Conservation (phyloP, 2,113 vertebrate genomes). For the Clupea harengus region DNA sequence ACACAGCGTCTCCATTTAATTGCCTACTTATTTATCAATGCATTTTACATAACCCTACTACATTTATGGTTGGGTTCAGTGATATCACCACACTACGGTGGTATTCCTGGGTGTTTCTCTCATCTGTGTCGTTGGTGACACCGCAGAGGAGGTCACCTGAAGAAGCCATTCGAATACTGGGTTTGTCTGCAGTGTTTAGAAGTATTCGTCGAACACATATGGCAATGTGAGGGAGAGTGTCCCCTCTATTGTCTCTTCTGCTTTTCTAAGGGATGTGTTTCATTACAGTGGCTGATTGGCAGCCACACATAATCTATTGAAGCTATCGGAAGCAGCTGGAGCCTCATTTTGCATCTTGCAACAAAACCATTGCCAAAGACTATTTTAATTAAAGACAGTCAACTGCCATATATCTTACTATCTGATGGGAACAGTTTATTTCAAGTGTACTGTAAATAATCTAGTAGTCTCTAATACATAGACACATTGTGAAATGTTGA, state of each 20-base stretch:
- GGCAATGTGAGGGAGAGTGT: neutral
- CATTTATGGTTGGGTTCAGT: neutral
- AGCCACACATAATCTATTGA: constrained; percentile 47
- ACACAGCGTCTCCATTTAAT: neutral
- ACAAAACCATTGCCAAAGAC: neutral
- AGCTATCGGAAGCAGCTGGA: constrained; percentile 35
- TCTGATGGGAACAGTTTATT: neutral
- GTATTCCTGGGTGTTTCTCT: neutral
- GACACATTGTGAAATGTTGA: neutral
- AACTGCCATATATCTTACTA: neutral
- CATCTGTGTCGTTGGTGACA: neutral
- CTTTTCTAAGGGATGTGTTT: constrained; percentile 16
- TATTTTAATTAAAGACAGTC: neutral
- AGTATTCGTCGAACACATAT: neutral
- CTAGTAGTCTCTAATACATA: neutral
- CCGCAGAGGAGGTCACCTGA: neutral
- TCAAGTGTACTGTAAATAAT: neutral
- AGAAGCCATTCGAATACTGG: neutral
- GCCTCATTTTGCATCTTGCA: constrained; percentile 40
- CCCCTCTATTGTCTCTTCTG: neutral
- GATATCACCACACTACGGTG: neutral
- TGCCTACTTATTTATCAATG: neutral
- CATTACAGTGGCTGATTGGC: constrained; percentile 45
- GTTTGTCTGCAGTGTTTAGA: neutral
- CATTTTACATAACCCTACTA: neutral